A percentile compares a stretch with the other conserved stretches of the same genome.
Conservation (phyloP, 2,888 invertebrate species). For the Brachyptera risi region DNA sequence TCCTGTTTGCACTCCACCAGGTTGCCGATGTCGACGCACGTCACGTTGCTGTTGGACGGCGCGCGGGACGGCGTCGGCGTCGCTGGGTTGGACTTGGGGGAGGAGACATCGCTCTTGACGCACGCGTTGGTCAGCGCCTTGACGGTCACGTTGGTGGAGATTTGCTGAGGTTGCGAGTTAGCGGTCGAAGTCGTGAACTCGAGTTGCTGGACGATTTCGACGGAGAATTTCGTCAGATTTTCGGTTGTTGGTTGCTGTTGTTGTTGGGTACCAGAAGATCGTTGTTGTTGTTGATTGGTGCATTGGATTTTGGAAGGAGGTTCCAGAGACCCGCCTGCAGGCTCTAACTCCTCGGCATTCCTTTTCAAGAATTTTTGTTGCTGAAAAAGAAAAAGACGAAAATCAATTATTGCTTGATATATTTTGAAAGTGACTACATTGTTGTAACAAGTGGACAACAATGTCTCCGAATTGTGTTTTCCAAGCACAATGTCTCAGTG, state of each 20-base stretch:
- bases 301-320: conserved; percentile 72
- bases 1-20: conserved; percentile 77
- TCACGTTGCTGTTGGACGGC: conserved; percentile 31
- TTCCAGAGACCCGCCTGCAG: conserved; percentile 54
- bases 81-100: conserved; percentile 48
- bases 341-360: conserved; percentile 63
- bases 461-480: too few species aligned
- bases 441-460: too few species aligned
- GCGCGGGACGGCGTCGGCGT: conserved; percentile 44
- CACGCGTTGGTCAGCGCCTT: conserved; percentile 71
- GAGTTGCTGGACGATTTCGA: conserved; percentile 87
- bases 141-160: conserved; percentile 88
- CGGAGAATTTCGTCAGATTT: conserved; percentile 72
- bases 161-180: conserved; percentile 83
- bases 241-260: conserved; percentile 44
- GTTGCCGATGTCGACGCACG: conserved; percentile 53
- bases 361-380: conserved; percentile 81
- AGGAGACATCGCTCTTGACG: conserved; percentile 55
- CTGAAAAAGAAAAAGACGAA: too few species aligned
- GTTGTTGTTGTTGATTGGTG: conserved; percentile 43
- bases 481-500: too few species aligned
- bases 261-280: conserved; percentile 45
- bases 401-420: too few species aligned
- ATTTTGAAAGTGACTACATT: too few species aligned
- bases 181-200: conserved; percentile 86